phyloP scores from a whole-genome alignment of 2,888 invertebrate species.

The Ectropis crepuscularia region DNA sequence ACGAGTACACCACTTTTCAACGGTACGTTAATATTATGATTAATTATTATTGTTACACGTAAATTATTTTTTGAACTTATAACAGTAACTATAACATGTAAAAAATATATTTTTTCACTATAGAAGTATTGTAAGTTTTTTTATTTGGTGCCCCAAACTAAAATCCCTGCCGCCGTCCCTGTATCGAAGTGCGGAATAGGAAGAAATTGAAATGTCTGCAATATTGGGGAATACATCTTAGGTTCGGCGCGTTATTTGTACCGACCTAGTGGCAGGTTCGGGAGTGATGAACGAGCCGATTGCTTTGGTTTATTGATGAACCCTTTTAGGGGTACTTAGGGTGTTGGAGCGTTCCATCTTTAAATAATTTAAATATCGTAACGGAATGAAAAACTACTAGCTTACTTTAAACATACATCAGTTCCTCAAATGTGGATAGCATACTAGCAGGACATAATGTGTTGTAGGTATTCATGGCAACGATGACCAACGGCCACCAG shows the following conservation, averaged over 20 bases:
- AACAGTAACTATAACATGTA: too few relatives aligned
- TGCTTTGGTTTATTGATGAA: slow-evolving; percentile 30
- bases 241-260: slow-evolving; percentile 42
- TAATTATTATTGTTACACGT: too few relatives aligned
- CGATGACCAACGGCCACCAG: too few relatives aligned
- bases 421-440: too few relatives aligned
- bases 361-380: slow-evolving; percentile 5
- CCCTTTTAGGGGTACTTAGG: slow-evolving; percentile 17
- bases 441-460: too few relatives aligned
- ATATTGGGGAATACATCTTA: slow-evolving; percentile 48
- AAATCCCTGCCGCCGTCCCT: slow-evolving; percentile 27
- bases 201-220: slow-evolving; percentile 54
- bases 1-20: too few relatives aligned
- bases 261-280: slow-evolving; percentile 31
- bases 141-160: background rate
- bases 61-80: too few relatives aligned
- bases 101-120: too few relatives aligned
- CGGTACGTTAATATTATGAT: too few relatives aligned
- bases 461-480: too few relatives aligned
- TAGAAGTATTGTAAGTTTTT: too few relatives aligned
- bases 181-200: slow-evolving; percentile 38
- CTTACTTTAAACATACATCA: background rate
- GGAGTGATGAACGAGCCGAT: slow-evolving; percentile 34
- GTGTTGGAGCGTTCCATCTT: slow-evolving; percentile 5
- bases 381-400: background rate